Percentiles rank a stretch among this genome's conserved stretches.
Evolutionary conservation across 2,797 vertebrate genomes (phyloP).

Genomic region (Pantherophis alleghaniensis): DNA sequence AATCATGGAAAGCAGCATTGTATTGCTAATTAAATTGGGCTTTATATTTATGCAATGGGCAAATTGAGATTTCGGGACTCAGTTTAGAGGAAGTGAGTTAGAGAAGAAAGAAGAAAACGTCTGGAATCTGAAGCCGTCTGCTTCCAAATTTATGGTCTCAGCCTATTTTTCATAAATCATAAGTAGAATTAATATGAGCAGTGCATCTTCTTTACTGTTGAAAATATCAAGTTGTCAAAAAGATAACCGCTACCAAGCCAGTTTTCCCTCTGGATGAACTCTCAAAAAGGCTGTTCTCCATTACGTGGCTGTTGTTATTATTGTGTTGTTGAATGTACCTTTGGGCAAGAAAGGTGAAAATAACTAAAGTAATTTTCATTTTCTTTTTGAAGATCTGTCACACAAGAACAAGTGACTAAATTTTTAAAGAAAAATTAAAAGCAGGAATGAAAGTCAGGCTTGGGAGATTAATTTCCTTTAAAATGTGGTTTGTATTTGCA

Average conservation of each 20-base stretch:
- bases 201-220: conserved; percentile 58
- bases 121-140: conserved; percentile 32
- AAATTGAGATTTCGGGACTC: conserved; percentile 41
- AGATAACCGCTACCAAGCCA: conserved; percentile 56
- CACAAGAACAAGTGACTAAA: neutral
- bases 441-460: conserved; percentile 12
- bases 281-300: conserved; percentile 63
- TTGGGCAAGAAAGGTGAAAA: conserved; percentile 67
- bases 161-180: conserved; percentile 34
- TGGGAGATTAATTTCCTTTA: conserved; percentile 45
- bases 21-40: conserved; percentile 61
- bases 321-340: neutral
- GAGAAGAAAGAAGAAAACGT: neutral
- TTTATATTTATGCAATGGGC: conserved; percentile 55
- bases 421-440: neutral
- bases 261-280: conserved; percentile 53
- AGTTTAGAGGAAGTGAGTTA: neutral
- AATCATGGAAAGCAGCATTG: conserved; percentile 48
- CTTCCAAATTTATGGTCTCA: neutral
- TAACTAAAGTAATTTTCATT: conserved; percentile 57
- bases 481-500: conserved; percentile 50
- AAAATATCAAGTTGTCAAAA: conserved; percentile 58
- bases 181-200: conserved; percentile 54
- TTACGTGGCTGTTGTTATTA: neutral
- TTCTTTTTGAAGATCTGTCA: conserved; percentile 56